Evolutionary conservation across 2,113 vertebrate genomes (phyloP).

Genomic region (Promerops cafer): DNA sequence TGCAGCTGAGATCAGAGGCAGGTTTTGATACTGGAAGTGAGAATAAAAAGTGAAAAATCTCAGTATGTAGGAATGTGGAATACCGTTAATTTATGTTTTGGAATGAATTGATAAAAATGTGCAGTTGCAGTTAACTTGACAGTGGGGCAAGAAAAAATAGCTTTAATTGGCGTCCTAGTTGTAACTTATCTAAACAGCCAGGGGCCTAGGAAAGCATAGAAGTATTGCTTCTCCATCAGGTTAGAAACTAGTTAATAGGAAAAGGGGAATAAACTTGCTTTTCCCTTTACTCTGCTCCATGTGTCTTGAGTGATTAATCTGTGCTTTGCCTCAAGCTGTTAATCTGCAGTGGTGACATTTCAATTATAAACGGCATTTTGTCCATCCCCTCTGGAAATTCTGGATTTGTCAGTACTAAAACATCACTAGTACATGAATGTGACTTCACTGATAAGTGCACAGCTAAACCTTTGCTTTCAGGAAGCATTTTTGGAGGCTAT

Average conservation of each 20-base stretch:
- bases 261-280: constrained; percentile 29
- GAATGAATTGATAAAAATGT: neutral
- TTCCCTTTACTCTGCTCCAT: neutral
- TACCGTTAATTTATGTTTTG: neutral
- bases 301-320: constrained; percentile 41
- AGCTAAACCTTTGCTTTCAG: neutral
- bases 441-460: neutral
- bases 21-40: neutral
- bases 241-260: constrained; percentile 13
- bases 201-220: neutral
- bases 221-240: neutral
- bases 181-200: neutral
- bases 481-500: neutral
- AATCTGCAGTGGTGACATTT: constrained; percentile 48
- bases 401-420: constrained; percentile 14
- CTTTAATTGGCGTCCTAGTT: neutral
- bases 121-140: neutral
- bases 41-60: neutral
- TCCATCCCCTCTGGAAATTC: constrained; percentile 34
- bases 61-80: neutral
- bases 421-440: neutral
- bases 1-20: neutral
- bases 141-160: neutral
- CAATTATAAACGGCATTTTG: constrained; percentile 43
- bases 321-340: constrained; percentile 37